These are phyloP conservation scores for Achroia grisella DNA, from an alignment of 1,140 invertebrate species.

Conservation along the genomic window DNA sequence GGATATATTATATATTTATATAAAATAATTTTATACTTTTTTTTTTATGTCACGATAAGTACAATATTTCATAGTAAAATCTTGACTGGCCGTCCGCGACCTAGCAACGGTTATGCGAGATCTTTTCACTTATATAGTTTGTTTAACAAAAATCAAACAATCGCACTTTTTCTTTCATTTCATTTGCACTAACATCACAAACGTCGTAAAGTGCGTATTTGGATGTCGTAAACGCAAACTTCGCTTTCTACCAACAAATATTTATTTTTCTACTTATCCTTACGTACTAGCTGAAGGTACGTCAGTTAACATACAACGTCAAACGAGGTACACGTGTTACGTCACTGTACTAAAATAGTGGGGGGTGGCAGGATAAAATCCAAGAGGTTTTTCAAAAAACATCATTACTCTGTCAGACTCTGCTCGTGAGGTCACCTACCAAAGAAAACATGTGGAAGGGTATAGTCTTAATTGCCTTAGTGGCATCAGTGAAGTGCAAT, in stretches of 20 bases:
- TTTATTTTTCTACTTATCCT: constrained; percentile 71
- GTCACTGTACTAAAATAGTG: constrained; percentile 43
- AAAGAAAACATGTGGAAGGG: constrained; percentile 46
- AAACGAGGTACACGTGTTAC: constrained; percentile 47
- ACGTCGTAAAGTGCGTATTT: constrained; percentile 41
- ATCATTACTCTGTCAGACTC: constrained; percentile 54
- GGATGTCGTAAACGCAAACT: constrained; percentile 49
- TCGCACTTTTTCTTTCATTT: constrained; percentile 71
- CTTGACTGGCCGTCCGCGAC: constrained; percentile 1
- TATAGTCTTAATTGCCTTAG: constrained; percentile 39
- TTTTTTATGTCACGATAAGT: no score
- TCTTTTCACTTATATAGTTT: constrained; percentile 23
- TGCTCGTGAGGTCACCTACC: constrained; percentile 29
- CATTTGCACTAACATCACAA: constrained; percentile 53
- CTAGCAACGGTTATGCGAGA: constrained; percentile 14
- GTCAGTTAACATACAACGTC: constrained; percentile 52
- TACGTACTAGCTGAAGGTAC: constrained; percentile 32
- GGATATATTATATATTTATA: constrained; percentile 3
- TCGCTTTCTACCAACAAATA: constrained; percentile 69
- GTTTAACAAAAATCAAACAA: constrained; percentile 59
- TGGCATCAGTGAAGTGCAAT: constrained; percentile 44
- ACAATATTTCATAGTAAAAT: neutral
- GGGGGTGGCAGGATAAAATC: constrained; percentile 64
- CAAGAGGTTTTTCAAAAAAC: constrained; percentile 56
- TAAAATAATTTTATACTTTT: neutral